Conservation (phyloP, 2,113 vertebrate species). For the Pituophis catenifer region DNA sequence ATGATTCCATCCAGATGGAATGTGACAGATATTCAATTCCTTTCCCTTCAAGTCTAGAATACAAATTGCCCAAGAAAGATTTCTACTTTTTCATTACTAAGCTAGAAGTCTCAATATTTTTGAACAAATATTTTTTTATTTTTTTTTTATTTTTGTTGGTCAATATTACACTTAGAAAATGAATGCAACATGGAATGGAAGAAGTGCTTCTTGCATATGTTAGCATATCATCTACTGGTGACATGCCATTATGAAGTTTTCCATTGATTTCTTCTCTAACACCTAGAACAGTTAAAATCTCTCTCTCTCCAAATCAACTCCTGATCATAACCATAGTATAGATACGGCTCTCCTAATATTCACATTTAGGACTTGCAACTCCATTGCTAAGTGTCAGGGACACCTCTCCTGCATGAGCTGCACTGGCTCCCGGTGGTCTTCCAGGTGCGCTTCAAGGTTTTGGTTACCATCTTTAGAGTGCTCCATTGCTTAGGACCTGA, state of each 20-base stretch:
- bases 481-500: no score
- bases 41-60: conserved; percentile 12
- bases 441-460: no score
- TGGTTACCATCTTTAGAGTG: no score
- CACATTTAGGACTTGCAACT: background rate
- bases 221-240: background rate
- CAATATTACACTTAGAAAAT: background rate
- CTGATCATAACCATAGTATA: background rate
- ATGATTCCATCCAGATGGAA: conserved; percentile 25
- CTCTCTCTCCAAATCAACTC: background rate
- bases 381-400: background rate
- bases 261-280: background rate
- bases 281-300: background rate
- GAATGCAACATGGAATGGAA: background rate
- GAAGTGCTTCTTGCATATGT: background rate
- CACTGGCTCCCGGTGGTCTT: no score
- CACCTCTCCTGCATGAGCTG: no score
- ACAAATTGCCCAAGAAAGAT: background rate
- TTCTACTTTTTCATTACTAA: background rate
- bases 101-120: background rate
- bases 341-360: background rate
- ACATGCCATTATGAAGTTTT: background rate
- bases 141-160: no score
- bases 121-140: background rate
- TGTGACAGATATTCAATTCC: conserved; percentile 16